Conservation (phyloP, 2,113 vertebrate genomes). For the Stictonetta naevosa region DNA sequence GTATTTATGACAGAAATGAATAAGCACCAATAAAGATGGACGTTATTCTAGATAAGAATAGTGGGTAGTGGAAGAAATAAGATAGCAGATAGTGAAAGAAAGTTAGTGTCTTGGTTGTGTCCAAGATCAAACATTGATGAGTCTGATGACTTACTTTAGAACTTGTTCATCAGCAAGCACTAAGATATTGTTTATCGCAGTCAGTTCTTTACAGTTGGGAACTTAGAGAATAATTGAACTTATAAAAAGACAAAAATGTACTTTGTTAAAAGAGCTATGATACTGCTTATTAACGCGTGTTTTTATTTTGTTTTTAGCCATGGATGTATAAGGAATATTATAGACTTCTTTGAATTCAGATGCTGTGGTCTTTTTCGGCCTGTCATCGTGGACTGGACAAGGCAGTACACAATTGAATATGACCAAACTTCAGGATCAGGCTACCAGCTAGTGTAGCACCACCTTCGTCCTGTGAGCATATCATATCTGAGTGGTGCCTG, state of each 20-base stretch:
- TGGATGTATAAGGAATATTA: constrained; percentile 95
- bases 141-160: background rate
- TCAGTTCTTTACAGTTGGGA: background rate
- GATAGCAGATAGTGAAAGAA: background rate
- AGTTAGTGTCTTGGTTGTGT: background rate
- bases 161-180: background rate
- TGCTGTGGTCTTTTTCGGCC: constrained; percentile 98
- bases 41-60: background rate
- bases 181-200: background rate
- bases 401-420: constrained; percentile 98
- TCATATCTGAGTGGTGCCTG: constrained; percentile 84
- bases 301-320: constrained; percentile 80
- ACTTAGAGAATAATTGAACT: background rate
- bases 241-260: background rate
- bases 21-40: background rate
- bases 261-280: background rate
- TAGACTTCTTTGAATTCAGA: constrained; percentile 99
- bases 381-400: constrained; percentile 95
- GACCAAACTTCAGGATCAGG: constrained; percentile 97
- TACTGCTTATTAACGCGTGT: constrained; percentile 1
- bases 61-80: background rate
- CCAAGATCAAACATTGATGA: background rate
- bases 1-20: background rate
- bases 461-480: constrained; percentile 74
- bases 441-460: constrained; percentile 95